Evolutionary conservation across 1,140 invertebrate genomes (phyloP).

Genomic region (Coptotermes formosanus): DNA sequence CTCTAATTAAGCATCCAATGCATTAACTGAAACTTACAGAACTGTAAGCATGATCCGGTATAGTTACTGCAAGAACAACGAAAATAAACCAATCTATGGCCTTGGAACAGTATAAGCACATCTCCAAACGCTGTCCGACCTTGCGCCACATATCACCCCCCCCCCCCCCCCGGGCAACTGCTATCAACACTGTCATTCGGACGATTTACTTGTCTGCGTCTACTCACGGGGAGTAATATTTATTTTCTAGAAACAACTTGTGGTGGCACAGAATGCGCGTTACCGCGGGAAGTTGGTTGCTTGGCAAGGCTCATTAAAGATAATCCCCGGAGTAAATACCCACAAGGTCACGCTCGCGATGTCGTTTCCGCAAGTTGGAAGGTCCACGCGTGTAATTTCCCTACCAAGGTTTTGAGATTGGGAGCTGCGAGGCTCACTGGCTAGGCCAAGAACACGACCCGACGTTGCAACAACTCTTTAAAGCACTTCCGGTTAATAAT

Average conservation of each 20-base stretch:
- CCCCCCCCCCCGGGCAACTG: neutral
- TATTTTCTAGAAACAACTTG: neutral
- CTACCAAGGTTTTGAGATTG: neutral
- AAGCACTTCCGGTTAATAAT: no score
- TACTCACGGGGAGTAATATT: neutral
- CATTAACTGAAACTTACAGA: no score
- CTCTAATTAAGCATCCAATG: no score
- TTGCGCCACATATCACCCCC: neutral
- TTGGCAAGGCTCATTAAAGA: neutral
- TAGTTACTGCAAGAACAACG: no score
- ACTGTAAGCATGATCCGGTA: no score
- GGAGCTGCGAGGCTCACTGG: neutral
- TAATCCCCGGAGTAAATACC: neutral
- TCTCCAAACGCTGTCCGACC: neutral
- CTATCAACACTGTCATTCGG: neutral
- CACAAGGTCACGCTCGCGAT: conserved; percentile 1
- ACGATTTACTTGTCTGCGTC: neutral
- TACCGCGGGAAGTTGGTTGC: neutral
- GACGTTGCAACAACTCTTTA: neutral
- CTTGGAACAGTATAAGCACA: neutral
- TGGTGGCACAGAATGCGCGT: neutral
- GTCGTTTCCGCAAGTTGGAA: conserved; percentile 24
- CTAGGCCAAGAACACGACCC: neutral
- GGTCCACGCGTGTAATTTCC: conserved; percentile 13
- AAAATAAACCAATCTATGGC: neutral